Evolutionary conservation across 2,797 vertebrate genomes (phyloP).

Genomic region (Meriones psammophilus): DNA sequence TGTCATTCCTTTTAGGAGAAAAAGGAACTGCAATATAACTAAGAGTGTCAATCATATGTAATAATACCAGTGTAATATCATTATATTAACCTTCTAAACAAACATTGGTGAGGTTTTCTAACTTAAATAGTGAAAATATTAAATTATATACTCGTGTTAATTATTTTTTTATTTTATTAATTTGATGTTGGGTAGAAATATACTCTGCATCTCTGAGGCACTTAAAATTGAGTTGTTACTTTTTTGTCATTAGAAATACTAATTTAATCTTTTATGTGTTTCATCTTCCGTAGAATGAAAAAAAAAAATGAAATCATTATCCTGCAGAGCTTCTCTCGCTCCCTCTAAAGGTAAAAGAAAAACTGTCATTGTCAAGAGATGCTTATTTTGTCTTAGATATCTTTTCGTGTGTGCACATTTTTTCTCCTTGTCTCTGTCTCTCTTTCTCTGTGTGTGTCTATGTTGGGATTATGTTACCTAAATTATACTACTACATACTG

Average conservation of each 20-base stretch:
- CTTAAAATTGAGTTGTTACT: neutral
- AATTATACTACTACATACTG: constrained; percentile 4
- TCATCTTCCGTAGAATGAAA: neutral
- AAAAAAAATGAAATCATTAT: neutral
- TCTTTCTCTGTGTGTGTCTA: neutral
- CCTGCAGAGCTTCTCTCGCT: constrained; percentile 13
- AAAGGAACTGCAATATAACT: neutral
- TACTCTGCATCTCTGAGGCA: neutral
- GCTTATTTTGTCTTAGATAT: neutral
- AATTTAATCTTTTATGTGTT: constrained; percentile 51
- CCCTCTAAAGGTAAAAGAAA: neutral
- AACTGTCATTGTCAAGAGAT: neutral
- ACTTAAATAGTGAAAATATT: constrained; percentile 26
- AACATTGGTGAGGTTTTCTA: neutral
- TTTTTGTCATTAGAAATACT: constrained; percentile 31
- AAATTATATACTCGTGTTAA: neutral
- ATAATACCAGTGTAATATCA: neutral
- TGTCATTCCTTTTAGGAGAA: neutral
- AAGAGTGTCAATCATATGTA: neutral
- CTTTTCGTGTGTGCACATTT: neutral
- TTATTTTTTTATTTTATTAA: constrained; percentile 31
- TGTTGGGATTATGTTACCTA: neutral
- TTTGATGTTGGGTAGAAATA: neutral
- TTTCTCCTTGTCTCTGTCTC: neutral
- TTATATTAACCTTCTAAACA: neutral